Conservation (phyloP, 1,140 invertebrate species). For the Periplaneta americana region DNA sequence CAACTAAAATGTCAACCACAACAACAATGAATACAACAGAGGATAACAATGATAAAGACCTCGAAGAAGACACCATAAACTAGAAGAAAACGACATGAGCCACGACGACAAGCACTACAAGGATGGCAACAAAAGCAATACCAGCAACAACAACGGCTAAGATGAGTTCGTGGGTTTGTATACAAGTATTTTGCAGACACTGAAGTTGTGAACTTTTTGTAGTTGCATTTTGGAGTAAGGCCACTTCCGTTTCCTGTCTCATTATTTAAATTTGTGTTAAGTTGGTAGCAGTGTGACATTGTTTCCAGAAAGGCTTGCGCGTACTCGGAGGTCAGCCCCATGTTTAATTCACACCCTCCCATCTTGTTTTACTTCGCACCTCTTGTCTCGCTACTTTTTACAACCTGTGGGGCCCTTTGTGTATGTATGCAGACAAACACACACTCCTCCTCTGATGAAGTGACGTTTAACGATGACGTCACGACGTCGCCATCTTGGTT, state of each 20-base stretch:
- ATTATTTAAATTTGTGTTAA: not conserved
- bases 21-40: too few species aligned
- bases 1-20: too few species aligned
- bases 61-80: too few species aligned
- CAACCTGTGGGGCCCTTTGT: not conserved
- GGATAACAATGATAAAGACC: too few species aligned
- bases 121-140: too few species aligned
- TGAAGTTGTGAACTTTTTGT: too few species aligned
- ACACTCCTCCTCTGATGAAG: not conserved
- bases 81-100: too few species aligned
- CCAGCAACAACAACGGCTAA: too few species aligned
- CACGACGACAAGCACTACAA: too few species aligned
- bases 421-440: not conserved
- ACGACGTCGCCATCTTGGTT: not conserved
- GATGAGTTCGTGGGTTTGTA: too few species aligned
- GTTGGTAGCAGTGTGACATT: not conserved
- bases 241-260: not conserved
- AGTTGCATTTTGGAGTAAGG: not conserved
- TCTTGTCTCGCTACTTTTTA: not conserved
- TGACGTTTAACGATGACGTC: not conserved
- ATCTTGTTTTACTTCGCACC: not conserved
- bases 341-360: not conserved
- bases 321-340: not conserved
- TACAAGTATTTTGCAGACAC: too few species aligned
- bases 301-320: not conserved